Conservation (phyloP, 2,113 vertebrate genomes). For the Sapajus apella region DNA sequence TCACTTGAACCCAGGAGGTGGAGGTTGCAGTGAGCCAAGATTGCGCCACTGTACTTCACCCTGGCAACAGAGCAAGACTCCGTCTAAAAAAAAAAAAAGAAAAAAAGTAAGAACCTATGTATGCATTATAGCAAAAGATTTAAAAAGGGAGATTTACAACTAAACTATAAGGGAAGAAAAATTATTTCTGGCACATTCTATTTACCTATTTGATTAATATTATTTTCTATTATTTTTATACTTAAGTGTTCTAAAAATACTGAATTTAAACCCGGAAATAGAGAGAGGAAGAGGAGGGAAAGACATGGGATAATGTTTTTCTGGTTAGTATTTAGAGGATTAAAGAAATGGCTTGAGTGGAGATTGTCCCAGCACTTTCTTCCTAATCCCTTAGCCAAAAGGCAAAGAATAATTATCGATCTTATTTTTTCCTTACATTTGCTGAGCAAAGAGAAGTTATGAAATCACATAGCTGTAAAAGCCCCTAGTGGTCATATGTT, state of each 20-base stretch:
- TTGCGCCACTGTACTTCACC: no score
- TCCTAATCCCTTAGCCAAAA: not conserved
- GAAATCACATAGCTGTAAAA: not conserved
- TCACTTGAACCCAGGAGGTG: no score
- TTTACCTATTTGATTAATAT: constrained; percentile 8
- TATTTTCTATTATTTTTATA: constrained; percentile 28
- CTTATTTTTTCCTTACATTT: not conserved
- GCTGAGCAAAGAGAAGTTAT: constrained; percentile 1
- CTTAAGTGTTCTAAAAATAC: constrained; percentile 11
- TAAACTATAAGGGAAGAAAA: not conserved
- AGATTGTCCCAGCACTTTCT: not conserved
- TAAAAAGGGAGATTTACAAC: not conserved
- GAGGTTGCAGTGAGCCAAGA: no score
- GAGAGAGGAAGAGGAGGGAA: not conserved
- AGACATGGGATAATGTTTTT: not conserved
- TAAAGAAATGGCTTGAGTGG: constrained; percentile 23
- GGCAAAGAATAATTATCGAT: not conserved
- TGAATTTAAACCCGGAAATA: constrained; percentile 30
- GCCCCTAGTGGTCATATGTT: not conserved
- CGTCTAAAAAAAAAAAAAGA: not conserved
- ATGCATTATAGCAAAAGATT: constrained; percentile 4
- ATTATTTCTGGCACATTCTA: not conserved
- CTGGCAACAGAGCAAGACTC: no score
- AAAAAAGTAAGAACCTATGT: constrained; percentile 4
- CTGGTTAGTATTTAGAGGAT: not conserved